Base-by-base conservation (phyloP, 1,140 invertebrate genomes). In the Nomia melanderi region DNA sequence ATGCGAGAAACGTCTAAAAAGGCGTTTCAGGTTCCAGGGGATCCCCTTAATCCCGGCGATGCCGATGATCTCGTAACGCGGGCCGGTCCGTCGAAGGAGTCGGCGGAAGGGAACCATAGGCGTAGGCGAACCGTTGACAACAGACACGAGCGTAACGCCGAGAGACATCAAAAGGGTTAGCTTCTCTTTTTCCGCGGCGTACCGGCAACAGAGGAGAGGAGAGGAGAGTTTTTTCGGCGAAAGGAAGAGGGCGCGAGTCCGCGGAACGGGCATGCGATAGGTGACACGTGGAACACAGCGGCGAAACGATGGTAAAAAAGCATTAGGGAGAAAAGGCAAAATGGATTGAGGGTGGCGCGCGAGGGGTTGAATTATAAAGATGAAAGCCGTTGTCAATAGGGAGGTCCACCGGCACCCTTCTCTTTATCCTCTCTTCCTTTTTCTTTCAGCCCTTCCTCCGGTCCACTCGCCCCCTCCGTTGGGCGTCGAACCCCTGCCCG, bases 341-440 rank as follows among this genome's bases (percentile, higher is more conserved):
- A 90, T 88, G 88, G 88, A 90, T 88, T 78, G 86, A 89, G 88
- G 88, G 88, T 90, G 87, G 82, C 77, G 82, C 77, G 82, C 82
- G 84, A 88, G 89, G 88, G 88, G 88, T 88, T 89, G 89, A 89
- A 90, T 89, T 90, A 90, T 90, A 90, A 90, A 90, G 89, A 90
- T 90, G 89, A 90, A 89, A 90, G 89, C 88, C 87, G 87, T 90
- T 89, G 88, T 89, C 89, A 89, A 90, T 89, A 88, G 87, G 87
- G 83, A 87, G 81, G 79, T 74, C 80, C 76, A 87, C 86, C 83
- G 85, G 80, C 83, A 82, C 80, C 78, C 87, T 87, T 87, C 84
- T 83, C 83, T 87, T 88, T 88, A 87, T 84, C 81, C 82, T 86
- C 79, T 86, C 77, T 88, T 81, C 64, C 73, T 59, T 67, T 59